These are phyloP conservation scores for Pseudomyrmex flavicornis DNA, from an alignment of 1,140 invertebrate species.

Conservation along the genomic window DNA sequence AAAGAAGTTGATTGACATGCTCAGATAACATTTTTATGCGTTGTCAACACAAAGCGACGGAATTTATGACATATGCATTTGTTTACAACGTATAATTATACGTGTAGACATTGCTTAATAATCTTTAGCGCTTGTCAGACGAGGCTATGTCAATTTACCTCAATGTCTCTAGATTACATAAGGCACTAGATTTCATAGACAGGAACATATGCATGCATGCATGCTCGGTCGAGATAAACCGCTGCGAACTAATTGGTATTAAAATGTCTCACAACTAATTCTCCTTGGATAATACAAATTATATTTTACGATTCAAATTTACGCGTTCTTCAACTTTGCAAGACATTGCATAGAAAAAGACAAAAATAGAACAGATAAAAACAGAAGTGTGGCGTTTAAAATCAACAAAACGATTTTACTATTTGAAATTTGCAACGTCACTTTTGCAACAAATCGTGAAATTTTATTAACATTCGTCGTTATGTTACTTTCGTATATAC, in stretches of 20 bases:
- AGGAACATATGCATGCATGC: slow-evolving; percentile 40
- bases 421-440: slow-evolving; percentile 24
- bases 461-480: slow-evolving; percentile 27
- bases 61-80: neutral
- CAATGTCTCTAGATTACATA: slow-evolving; percentile 59
- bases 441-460: slow-evolving; percentile 36
- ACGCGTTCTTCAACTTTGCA: neutral
- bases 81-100: slow-evolving; percentile 43
- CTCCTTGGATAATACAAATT: slow-evolving; percentile 8
- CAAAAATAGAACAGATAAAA: neutral
- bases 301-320: slow-evolving; percentile 13
- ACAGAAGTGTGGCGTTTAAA: neutral
- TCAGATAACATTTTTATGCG: no score
- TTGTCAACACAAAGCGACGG: no score
- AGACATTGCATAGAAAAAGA: no score
- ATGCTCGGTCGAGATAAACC: slow-evolving; percentile 59
- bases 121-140: slow-evolving; percentile 58
- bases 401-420: neutral
- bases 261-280: slow-evolving; percentile 58
- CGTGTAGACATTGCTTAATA: slow-evolving; percentile 60
- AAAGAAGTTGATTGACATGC: no score
- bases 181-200: slow-evolving; percentile 39
- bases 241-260: slow-evolving; percentile 62
- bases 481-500: neutral
- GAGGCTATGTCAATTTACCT: slow-evolving; percentile 69